Evolutionary conservation across 1,140 invertebrate genomes (phyloP).

Genomic region (Adoxophyes honmai): DNA sequence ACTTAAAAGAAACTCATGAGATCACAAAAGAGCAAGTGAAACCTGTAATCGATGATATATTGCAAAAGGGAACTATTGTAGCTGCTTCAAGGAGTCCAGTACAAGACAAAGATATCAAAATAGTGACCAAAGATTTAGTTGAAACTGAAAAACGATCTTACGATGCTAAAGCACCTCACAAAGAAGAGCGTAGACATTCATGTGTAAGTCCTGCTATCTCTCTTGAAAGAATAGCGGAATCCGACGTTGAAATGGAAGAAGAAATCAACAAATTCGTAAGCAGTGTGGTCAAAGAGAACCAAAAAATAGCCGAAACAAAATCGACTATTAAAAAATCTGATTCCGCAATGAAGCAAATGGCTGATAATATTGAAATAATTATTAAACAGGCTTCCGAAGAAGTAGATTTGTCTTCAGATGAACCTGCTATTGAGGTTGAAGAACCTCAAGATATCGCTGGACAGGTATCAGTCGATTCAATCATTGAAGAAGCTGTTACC

Average conservation of each 20-base stretch:
- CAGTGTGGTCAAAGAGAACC: constrained; percentile 20
- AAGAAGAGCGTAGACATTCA: constrained; percentile 68
- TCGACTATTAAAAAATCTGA: constrained; percentile 65
- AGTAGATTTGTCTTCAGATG: constrained; percentile 60
- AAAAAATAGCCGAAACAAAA: constrained; percentile 25
- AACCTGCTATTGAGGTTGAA: constrained; percentile 35
- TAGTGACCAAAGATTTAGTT: constrained; percentile 52
- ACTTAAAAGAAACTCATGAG: constrained; percentile 40
- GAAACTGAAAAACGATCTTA: constrained; percentile 67
- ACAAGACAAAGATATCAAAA: constrained; percentile 59
- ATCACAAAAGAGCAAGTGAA: constrained; percentile 64
- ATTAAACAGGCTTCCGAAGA: constrained; percentile 73
- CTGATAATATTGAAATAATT: constrained; percentile 73
- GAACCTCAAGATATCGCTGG: constrained; percentile 43
- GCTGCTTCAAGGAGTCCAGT: constrained; percentile 53
- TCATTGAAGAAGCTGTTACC: constrained; percentile 65
- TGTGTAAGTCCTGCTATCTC: constrained; percentile 70
- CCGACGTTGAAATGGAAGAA: constrained; percentile 63
- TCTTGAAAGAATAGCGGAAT: constrained; percentile 67
- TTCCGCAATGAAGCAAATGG: constrained; percentile 72
- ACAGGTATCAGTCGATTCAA: constrained; percentile 64
- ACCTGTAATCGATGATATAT: constrained; percentile 63
- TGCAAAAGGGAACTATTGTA: constrained; percentile 58
- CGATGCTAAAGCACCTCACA: constrained; percentile 63
- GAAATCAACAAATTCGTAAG: constrained; percentile 33